Percentiles rank a stretch among this genome's conserved stretches.
Conservation (phyloP, 2,113 vertebrate genomes). For the Eclectus roratus region DNA sequence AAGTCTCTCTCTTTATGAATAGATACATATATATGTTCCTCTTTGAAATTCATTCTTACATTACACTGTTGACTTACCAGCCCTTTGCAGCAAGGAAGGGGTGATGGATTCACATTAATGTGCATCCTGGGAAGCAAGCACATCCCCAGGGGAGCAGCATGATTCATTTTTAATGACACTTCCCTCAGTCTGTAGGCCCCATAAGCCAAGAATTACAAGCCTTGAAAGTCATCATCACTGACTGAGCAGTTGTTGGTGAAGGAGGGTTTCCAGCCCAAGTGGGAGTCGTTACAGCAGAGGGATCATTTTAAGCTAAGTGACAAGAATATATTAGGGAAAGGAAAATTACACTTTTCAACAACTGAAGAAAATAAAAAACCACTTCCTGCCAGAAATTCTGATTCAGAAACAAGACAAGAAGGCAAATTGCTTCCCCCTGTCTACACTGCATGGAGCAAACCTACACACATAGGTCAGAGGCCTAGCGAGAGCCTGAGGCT, state of each 20-base stretch:
- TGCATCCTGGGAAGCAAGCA: conserved; percentile 35
- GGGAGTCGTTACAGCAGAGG: conserved; percentile 46
- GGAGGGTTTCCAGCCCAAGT: conserved; percentile 57
- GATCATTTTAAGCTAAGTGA: conserved; percentile 63
- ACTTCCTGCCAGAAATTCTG: conserved; percentile 56
- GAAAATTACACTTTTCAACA: conserved; percentile 55
- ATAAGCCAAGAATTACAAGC: conserved; percentile 64
- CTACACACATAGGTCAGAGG: conserved; percentile 75
- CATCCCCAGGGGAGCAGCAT: conserved; percentile 32
- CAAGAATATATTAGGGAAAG: conserved; percentile 59
- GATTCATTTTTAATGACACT: conserved; percentile 62
- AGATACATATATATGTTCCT: neutral
- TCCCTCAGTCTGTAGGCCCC: conserved; percentile 25
- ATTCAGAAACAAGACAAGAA: conserved; percentile 48
- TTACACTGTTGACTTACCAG: neutral
- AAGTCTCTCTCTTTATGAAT: neutral
- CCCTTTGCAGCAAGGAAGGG: conserved; percentile 1
- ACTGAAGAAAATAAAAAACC: neutral
- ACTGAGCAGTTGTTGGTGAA: conserved; percentile 54
- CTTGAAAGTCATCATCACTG: conserved; percentile 45
- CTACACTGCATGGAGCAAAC: conserved; percentile 16
- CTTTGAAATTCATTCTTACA: neutral
- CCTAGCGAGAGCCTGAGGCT: conserved; percentile 71
- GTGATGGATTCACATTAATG: neutral
- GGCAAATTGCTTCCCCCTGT: conserved; percentile 33